Conservation (phyloP, 2,113 vertebrate genomes). For the Ceyx margarethae region DNA sequence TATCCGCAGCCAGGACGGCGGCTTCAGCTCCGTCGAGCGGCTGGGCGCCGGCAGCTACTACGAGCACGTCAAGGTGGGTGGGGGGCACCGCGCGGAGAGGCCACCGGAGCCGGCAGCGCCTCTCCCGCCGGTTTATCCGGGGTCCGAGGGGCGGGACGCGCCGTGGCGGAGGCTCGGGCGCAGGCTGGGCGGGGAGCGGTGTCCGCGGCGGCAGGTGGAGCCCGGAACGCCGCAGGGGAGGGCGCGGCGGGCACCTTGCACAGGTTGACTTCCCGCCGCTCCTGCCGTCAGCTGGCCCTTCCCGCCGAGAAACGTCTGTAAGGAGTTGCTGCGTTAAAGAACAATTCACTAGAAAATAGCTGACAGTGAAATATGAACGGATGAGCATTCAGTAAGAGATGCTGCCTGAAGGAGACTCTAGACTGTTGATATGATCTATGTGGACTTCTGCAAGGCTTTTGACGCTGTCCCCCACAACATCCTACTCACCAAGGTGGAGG, state of each 20-base stretch:
- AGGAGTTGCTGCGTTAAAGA: background rate
- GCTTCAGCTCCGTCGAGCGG: background rate
- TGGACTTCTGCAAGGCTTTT: no score
- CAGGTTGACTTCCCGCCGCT: background rate
- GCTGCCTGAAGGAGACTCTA: no score
- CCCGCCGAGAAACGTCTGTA: background rate
- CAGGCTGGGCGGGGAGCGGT: background rate
- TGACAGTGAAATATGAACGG: no score
- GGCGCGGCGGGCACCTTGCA: background rate
- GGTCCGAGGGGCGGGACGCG: background rate
- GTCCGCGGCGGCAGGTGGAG: background rate
- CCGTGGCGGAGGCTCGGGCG: background rate
- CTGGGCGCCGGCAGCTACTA: constrained; percentile 75
- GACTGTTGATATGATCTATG: no score
- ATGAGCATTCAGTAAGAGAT: background rate
- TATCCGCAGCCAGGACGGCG: background rate
- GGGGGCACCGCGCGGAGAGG: background rate
- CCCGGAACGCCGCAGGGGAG: background rate
- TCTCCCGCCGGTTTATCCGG: background rate
- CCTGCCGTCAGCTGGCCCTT: background rate
- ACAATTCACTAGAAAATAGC: background rate
- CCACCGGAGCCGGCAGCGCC: background rate
- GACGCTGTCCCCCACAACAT: no score
- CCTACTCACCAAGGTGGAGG: no score
- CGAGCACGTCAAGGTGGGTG: constrained; percentile 74